phyloP scores from a whole-genome alignment of 2,113 vertebrate genomes.

The Catharus minimus region DNA sequence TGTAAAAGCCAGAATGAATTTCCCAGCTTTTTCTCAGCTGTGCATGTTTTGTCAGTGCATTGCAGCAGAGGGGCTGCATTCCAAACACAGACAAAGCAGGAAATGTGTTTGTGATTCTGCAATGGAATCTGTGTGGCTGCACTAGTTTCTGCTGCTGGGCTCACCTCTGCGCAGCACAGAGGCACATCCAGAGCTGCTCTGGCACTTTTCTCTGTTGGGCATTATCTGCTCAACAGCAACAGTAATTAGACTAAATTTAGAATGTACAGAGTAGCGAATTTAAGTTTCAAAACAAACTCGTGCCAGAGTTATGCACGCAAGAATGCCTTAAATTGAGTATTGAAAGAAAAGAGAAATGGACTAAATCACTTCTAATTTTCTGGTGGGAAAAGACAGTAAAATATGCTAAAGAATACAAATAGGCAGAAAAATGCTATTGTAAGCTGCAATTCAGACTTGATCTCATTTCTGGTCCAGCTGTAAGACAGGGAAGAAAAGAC shows the following conservation, averaged over 20 bases:
- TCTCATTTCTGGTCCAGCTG: conserved; percentile 60
- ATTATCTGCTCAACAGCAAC: not conserved
- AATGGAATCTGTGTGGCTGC: not conserved
- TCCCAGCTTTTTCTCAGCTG: not conserved
- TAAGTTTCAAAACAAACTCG: conserved; percentile 16
- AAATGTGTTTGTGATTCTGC: not conserved
- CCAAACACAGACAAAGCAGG: not conserved
- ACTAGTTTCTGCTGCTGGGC: not conserved
- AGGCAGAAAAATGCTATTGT: not conserved
- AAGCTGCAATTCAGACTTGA: conserved; percentile 6
- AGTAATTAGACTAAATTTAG: conserved; percentile 31
- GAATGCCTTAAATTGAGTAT: conserved; percentile 9
- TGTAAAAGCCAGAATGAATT: not conserved
- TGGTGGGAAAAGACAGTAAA: not conserved
- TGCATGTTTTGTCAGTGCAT: not conserved
- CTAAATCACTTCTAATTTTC: conserved; percentile 29
- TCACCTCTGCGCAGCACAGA: not conserved
- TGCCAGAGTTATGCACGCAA: not conserved
- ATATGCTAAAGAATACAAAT: conserved; percentile 13
- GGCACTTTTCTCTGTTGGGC: not conserved
- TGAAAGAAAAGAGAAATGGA: conserved; percentile 25
- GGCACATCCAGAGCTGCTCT: not conserved
- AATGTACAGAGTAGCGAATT: not conserved
- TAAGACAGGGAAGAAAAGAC: conserved; percentile 29
- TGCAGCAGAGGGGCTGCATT: not conserved